phyloP scores from a whole-genome alignment of 2,888 invertebrate genomes.

The Doris montereyensis region DNA sequence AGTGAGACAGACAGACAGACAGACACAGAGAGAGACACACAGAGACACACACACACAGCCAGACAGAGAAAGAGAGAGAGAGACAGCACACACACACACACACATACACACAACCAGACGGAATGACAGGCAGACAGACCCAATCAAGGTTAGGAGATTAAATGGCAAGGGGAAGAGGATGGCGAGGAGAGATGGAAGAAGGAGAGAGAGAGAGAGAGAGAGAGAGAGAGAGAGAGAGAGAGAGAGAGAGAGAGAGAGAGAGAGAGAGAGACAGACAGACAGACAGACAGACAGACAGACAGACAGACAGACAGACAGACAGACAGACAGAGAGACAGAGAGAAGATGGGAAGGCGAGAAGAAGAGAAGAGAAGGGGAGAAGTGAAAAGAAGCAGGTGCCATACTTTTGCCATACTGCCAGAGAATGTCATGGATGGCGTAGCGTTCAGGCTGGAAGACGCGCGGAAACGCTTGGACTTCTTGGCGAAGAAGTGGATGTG shows the following conservation, averaged over 20 bases:
- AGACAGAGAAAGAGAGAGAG: neutral
- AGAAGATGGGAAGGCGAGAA: neutral
- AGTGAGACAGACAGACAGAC: neutral
- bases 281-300: neutral
- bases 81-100: neutral
- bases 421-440: conserved; percentile 52
- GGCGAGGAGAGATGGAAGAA: neutral
- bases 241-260: neutral
- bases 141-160: neutral
- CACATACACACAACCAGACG: neutral
- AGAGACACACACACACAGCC: neutral
- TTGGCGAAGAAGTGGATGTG: conserved; percentile 51
- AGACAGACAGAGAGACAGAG: neutral
- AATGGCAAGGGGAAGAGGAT: neutral
- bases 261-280: neutral
- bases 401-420: conserved; percentile 36
- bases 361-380: neutral
- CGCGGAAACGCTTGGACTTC: no score
- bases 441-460: conserved; percentile 53
- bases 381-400: neutral
- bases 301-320: neutral
- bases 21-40: neutral
- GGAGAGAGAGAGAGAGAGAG: neutral
- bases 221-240: neutral
- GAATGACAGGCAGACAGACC: neutral